Evolutionary conservation across 2,797 vertebrate genomes (phyloP), one percentile per base, ranked within the genome.

Genomic region (Sibirionetta formosa): DNA sequence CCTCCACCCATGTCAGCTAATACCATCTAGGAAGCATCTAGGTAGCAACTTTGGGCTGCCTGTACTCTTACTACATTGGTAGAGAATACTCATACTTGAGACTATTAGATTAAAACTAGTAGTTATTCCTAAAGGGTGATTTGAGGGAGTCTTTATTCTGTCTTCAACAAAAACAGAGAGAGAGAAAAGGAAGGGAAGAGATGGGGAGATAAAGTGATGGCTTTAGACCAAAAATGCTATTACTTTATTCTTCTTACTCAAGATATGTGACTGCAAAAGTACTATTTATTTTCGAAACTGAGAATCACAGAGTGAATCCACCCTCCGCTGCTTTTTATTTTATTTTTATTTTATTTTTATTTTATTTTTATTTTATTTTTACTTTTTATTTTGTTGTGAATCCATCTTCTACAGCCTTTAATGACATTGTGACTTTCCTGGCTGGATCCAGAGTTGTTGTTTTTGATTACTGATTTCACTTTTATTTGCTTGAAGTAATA

Each of bases 381-480:
- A 29, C 19, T 26, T 46, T 20, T 46, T 22, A 9, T 22, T 29
- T 8, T 2, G n/a, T 11, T 15, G 5, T 60, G 16, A 80, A 71
- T 63, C n/a, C 19, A 66, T 0, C 26, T 31, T 54, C 27, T 70
- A 5, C 16, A 80, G 8, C 11, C 12, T 72, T 42, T 77, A 80
- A 93, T 65, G 36, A 93, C 65, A 61, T 36, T 16, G 27, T 79
- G 27, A 7, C 35, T 89, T 89, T 92, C 40, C 48, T 75, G 29
- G 4, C 56, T 89, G 54, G n/a, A 89, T 82, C 6, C 7, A 50
- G 18, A 64, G 17, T 38, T 75, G 26, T 33, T 23, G 6, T 16
- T 88, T 94, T 76, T 66, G 87, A 77, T 92, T 94, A 70, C 66
- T 35, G n/a, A 63, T 66, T 96, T 90, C 11, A 88, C n/a, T 84